Evolutionary conservation across 1,140 invertebrate species (phyloP).

Genomic region (Druon quercuslanigerum): DNA sequence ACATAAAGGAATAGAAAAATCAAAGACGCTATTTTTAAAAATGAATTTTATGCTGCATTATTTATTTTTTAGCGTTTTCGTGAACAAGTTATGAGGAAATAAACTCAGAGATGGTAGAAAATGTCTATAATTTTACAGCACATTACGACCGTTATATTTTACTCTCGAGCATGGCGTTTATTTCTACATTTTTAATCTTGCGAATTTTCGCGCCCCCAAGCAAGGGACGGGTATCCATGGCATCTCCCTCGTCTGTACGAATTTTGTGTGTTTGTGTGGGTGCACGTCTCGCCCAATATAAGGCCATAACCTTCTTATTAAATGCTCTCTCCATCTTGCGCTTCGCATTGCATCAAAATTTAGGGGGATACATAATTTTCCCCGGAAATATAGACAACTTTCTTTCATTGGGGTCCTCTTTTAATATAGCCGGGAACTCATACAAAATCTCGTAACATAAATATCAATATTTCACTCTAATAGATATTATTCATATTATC

Average conservation of each 20-base stretch:
- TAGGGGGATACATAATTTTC: constrained; percentile 17
- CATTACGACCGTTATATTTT: constrained; percentile 17
- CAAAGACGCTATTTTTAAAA: no score
- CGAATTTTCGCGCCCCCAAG: constrained; percentile 56
- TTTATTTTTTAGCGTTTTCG: no score
- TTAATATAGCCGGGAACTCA: no score
- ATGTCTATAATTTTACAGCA: neutral
- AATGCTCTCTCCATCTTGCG: constrained; percentile 28
- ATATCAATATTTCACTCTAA: no score
- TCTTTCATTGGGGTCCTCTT: no score
- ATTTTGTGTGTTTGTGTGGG: constrained; percentile 8
- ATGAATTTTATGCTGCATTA: no score
- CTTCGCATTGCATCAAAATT: constrained; percentile 17
- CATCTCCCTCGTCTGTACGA: constrained; percentile 27
- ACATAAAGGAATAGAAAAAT: no score
- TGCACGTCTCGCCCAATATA: neutral
- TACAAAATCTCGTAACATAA: no score
- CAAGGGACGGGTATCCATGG: constrained; percentile 44
- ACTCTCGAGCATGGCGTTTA: constrained; percentile 39
- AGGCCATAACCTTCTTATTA: constrained; percentile 20
- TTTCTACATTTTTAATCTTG: constrained; percentile 67
- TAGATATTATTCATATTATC: no score
- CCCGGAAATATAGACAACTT: no score
- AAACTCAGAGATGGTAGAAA: no score
- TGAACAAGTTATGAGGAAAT: no score